These are phyloP conservation scores for Melitaea athalia DNA, from an alignment of 2,888 invertebrate genomes.

Conservation along the genomic window DNA sequence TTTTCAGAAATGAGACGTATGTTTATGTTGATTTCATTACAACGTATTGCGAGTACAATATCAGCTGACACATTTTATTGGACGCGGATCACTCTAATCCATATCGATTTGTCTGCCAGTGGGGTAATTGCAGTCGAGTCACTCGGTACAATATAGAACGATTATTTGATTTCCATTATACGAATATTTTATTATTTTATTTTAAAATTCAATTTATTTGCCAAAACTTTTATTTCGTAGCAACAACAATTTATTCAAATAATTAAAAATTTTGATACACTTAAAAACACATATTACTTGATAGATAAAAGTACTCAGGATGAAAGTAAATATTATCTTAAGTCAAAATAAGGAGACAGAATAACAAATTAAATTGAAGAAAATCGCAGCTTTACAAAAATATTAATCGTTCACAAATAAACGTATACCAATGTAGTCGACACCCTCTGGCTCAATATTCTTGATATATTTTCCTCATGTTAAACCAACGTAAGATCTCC, in stretches of 20 bases:
- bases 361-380: not conserved
- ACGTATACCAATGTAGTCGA: conserved; percentile 18
- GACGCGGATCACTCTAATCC: conserved; percentile 66
- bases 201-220: not conserved
- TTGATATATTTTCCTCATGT: conserved; percentile 34
- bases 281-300: too few relatives aligned
- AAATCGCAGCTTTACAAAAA: not conserved
- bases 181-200: conserved; percentile 14
- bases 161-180: conserved; percentile 28
- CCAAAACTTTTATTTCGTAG: not conserved
- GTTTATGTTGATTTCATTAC: not conserved
- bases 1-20: not conserved
- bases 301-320: too few relatives aligned
- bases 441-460: conserved; percentile 25
- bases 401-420: conserved; percentile 1
- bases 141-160: conserved; percentile 30
- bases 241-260: not conserved
- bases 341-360: not conserved
- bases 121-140: conserved; percentile 38
- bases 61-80: conserved; percentile 65
- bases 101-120: conserved; percentile 62
- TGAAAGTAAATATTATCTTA: too few relatives aligned
- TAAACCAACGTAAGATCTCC: conserved; percentile 46
- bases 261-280: not conserved
- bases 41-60: conserved; percentile 11